Conservation (phyloP, 2,797 vertebrate species). For the Danionella dracula region DNA sequence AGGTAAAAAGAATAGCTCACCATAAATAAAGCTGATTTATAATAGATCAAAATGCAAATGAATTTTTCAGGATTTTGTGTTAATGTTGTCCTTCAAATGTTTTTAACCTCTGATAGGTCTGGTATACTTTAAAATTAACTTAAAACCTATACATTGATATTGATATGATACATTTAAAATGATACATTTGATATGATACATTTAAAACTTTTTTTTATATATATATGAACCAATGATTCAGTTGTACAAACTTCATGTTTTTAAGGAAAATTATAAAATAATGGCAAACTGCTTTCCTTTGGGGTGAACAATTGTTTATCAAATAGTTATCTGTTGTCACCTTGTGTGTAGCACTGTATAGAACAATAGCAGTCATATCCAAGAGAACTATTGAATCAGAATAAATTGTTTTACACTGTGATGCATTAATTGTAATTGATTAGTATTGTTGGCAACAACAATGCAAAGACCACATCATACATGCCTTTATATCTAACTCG, state of each 20-base stretch:
- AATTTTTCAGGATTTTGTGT: too few species aligned
- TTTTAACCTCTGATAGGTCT: too few species aligned
- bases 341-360: not conserved
- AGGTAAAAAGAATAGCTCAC: too few species aligned
- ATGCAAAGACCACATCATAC: conserved; percentile 16
- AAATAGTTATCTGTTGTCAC: not conserved
- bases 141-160: too few species aligned
- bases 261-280: not conserved
- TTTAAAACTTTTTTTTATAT: too few species aligned
- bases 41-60: too few species aligned
- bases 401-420: conserved; percentile 31
- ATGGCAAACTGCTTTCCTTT: not conserved
- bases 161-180: too few species aligned
- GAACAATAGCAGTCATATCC: not conserved
- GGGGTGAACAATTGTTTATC: not conserved
- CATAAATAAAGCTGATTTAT: too few species aligned
- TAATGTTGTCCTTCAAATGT: too few species aligned
- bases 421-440: conserved; percentile 24
- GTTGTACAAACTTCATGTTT: not conserved
- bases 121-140: too few species aligned
- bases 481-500: conserved; percentile 18
- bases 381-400: not conserved
- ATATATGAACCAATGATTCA: too few species aligned
- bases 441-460: conserved; percentile 15
- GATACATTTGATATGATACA: too few species aligned